Percentiles rank a stretch among this genome's conserved stretches.
phyloP scores from a whole-genome alignment of 2,113 vertebrate species.

The Cebus imitator region DNA sequence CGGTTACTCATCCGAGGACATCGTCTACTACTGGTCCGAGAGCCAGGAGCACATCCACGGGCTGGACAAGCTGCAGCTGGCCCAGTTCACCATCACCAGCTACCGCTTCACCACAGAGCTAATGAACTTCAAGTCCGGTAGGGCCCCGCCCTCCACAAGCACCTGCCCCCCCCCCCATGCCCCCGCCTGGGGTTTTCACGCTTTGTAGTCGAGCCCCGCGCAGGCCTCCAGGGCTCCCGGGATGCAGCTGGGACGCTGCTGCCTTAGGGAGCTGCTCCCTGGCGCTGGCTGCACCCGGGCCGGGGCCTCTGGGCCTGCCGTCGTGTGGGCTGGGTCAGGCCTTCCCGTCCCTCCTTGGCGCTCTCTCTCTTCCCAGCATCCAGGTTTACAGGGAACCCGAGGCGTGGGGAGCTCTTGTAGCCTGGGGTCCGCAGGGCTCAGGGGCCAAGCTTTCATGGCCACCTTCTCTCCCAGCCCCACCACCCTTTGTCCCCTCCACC shows the following conservation, averaged over 20 bases:
- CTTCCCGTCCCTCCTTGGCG: fast-evolving
- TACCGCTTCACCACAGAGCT: slow-evolving; percentile 94
- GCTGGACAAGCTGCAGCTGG: slow-evolving; percentile 95
- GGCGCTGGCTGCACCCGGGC: fast-evolving
- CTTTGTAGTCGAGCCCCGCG: fast-evolving
- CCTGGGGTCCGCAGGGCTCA: background rate
- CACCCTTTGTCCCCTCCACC: background rate
- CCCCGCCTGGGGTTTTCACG: fast-evolving
- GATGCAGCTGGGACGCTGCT: background rate
- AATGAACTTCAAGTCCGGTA: slow-evolving; percentile 98
- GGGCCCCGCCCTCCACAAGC: background rate
- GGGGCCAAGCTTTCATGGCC: background rate
- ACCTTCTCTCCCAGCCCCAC: background rate
- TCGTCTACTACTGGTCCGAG: slow-evolving; percentile 97
- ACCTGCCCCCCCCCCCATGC: no score
- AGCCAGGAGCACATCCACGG: slow-evolving; percentile 96
- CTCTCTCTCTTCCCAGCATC: background rate
- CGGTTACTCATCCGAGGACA: slow-evolving; percentile 97
- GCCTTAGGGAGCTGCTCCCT: background rate
- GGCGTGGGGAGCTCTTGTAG: background rate
- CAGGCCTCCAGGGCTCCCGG: background rate
- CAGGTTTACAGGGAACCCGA: background rate
- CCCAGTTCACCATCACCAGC: slow-evolving; percentile 97
- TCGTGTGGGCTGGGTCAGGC: fast-evolving
- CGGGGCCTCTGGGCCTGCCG: background rate